phyloP scores from a whole-genome alignment of 2,113 vertebrate species.

The Calyptommatus sinebrachiatus region DNA sequence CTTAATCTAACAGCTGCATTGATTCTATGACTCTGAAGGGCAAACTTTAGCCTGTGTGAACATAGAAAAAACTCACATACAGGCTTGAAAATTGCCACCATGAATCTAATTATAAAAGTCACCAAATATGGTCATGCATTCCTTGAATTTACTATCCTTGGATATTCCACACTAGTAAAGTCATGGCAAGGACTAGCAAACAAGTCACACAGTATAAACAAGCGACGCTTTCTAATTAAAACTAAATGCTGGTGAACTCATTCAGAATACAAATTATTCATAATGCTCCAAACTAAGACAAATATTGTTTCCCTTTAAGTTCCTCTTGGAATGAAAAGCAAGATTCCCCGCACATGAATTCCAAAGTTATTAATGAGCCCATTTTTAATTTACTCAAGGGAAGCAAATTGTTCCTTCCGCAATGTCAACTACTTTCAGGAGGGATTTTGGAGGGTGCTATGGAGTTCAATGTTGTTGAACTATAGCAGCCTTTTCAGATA shows the following conservation, averaged over 20 bases:
- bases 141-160: not conserved
- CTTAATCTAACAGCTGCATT: not conserved
- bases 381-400: not conserved
- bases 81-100: not conserved
- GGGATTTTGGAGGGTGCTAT: not conserved
- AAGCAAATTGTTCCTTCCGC: not conserved
- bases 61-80: rapidly evolving
- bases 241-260: not conserved
- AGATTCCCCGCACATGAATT: not conserved
- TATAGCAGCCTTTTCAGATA: too few relatives aligned
- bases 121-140: not conserved
- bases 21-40: not conserved
- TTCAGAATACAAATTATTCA: not conserved
- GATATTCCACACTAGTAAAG: not conserved
- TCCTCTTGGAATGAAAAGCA: not conserved
- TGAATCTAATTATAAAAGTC: not conserved
- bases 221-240: not conserved
- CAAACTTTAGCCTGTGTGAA: not conserved
- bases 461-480: too few relatives aligned
- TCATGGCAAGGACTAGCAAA: not conserved
- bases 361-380: too few relatives aligned
- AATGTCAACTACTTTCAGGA: not conserved
- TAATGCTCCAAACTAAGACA: not conserved
- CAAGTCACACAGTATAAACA: rapidly evolving
- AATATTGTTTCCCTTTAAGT: not conserved